These are phyloP conservation scores for Anarrhichthys ocellatus DNA, from an alignment of 2,113 vertebrate genomes.

Conservation along the genomic window DNA sequence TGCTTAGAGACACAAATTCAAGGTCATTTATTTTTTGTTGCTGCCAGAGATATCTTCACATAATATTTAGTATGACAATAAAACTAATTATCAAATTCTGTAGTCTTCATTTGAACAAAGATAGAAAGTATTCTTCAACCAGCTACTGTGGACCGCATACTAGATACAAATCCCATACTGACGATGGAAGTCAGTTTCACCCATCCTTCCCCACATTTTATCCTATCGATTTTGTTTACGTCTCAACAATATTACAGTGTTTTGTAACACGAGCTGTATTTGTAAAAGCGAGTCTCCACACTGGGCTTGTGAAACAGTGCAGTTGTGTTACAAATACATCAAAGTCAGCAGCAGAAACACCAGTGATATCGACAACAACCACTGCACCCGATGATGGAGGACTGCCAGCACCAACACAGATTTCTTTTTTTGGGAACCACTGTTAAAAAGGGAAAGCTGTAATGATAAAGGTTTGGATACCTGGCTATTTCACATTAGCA, in stretches of 20 bases:
- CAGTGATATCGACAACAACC: neutral
- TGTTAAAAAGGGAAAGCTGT: neutral
- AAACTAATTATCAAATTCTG: neutral
- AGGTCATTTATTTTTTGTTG: neutral
- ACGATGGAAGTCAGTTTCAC: neutral
- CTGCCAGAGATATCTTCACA: neutral
- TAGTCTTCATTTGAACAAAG: neutral
- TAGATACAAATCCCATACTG: neutral
- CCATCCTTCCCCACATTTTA: neutral
- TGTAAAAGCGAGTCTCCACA: neutral
- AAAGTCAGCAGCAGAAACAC: constrained; percentile 7
- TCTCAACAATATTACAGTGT: neutral
- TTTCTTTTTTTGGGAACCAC: neutral
- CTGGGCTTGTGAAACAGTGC: neutral
- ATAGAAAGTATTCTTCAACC: neutral
- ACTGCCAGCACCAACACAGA: neutral
- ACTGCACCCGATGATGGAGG: neutral
- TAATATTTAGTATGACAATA: neutral
- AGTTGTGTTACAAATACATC: constrained; percentile 1
- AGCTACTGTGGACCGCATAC: neutral
- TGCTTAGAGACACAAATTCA: neutral
- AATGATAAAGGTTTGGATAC: neutral
- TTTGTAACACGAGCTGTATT: neutral
- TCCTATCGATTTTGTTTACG: neutral
- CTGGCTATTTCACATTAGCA: neutral